A percentile compares a stretch with the other conserved stretches of the same genome.
These are phyloP conservation scores for Trypoxylon attenuatum DNA, from an alignment of 2,888 invertebrate species.

Conservation along the genomic window DNA sequence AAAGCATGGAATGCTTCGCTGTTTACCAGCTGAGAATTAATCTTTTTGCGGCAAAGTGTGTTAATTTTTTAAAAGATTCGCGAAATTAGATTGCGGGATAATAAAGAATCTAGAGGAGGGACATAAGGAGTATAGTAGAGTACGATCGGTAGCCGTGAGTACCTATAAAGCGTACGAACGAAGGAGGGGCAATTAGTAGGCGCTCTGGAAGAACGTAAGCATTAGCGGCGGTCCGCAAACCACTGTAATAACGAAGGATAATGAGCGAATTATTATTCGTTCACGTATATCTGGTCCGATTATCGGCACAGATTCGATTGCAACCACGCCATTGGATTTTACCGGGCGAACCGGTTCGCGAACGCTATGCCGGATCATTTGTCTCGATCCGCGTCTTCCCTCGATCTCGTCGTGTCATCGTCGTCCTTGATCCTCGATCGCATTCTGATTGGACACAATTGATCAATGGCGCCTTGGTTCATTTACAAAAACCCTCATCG, in stretches of 20 bases:
- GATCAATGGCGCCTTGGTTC: slow-evolving; percentile 46
- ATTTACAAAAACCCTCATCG: slow-evolving; percentile 46
- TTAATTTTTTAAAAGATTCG: too few species aligned
- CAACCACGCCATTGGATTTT: slow-evolving; percentile 35
- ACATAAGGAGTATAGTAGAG: too few species aligned
- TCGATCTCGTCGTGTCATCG: slow-evolving; percentile 41
- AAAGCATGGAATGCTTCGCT: too few species aligned
- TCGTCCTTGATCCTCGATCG: slow-evolving; percentile 58
- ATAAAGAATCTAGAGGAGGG: too few species aligned
- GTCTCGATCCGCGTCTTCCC: slow-evolving; percentile 50
- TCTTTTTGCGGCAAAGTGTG: too few species aligned
- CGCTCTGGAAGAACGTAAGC: neutral
- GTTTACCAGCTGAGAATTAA: too few species aligned
- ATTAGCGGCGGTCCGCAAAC: neutral
- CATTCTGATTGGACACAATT: slow-evolving; percentile 42
- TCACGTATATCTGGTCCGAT: slow-evolving; percentile 26
- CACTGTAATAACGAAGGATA: neutral
- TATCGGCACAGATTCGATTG: slow-evolving; percentile 43
- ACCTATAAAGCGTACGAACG: neutral
- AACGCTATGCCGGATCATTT: slow-evolving; percentile 53
- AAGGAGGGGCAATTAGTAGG: slow-evolving; percentile 10
- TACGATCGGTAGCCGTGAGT: neutral
- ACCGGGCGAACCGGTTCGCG: slow-evolving; percentile 56
- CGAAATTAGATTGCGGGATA: too few species aligned
- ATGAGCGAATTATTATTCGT: slow-evolving; percentile 32